Conservation (phyloP, 2,113 vertebrate genomes). For the Rousettus leschenaultii region DNA sequence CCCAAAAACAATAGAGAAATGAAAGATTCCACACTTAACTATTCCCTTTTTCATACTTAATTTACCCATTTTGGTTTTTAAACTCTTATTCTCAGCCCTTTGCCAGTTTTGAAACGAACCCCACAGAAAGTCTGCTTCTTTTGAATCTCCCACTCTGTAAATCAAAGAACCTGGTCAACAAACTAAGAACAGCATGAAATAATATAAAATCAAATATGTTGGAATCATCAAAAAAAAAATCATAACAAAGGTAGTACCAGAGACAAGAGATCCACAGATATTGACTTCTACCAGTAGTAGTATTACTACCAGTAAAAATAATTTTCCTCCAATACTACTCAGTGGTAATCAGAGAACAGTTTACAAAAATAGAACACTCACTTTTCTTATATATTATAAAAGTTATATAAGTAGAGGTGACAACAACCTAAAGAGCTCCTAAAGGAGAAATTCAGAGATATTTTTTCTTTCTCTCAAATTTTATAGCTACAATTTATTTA, state of each 20-base stretch:
- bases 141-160: background rate
- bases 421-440: background rate
- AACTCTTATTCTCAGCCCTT: background rate
- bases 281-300: background rate
- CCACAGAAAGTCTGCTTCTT: background rate
- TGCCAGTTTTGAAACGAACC: background rate
- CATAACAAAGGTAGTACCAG: background rate
- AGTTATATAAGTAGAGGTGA: background rate
- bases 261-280: background rate
- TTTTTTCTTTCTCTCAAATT: conserved; percentile 4
- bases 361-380: background rate
- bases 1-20: background rate
- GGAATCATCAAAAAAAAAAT: background rate
- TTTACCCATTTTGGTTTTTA: background rate
- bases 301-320: background rate
- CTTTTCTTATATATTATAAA: background rate
- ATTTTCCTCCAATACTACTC: background rate
- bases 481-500: background rate
- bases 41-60: background rate
- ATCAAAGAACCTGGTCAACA: background rate
- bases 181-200: background rate
- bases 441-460: background rate
- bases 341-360: background rate
- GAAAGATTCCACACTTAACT: background rate
- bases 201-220: background rate